Evolutionary conservation across 2,888 invertebrate genomes (phyloP), one percentile per base, ranked within the genome.

Genomic region (Xestia xanthographa): DNA sequence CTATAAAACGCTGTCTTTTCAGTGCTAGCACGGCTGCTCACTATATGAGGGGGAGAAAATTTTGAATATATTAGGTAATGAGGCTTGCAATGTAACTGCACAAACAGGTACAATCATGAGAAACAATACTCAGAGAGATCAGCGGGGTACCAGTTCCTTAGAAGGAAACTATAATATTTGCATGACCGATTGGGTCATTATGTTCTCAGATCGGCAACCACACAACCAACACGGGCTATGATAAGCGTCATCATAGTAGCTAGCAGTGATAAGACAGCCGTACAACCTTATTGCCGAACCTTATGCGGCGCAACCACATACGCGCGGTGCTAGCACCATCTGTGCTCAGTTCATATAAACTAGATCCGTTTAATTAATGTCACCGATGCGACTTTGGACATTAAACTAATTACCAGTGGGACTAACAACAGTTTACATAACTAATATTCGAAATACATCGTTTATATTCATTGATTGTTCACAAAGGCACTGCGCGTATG

Each of bases 1-100:
- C 94, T 92, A 88, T 91, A 86, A 88, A 85, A 80, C 83, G 87
- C 90, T 89, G 89, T 93, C 91, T 91, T 89, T 85, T 89, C 91
- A 92, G 84, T 89, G 90, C 91, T 91, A 92, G 88, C 84, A 79
- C 82, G 78, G 71, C 70, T 79, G 77, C 73, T 78, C 73, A 73
- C 71, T 60, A 79, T 58, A 66, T 70, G 60, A 79, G 26, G 50
- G 48, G 29, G 65, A 22, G 22, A 60, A 72, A 34, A 85, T 85
- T 87, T 84, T 86, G 87, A 83, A 86, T 86, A 80, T 65, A 66
- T 45, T n/a, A n/a, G n/a, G n/a, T 75, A 75, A 75, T 86, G 86
- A 84, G 87, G 85, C 87, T 74, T 79, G 80, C 77, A 80, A 79
- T 75, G n/a, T 74, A 74, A 75, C 74, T 77, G 77, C 68, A 80